Percentiles rank a stretch among this genome's conserved stretches.
Evolutionary conservation across 2,797 vertebrate species (phyloP).

Genomic region (Lates japonicus): DNA sequence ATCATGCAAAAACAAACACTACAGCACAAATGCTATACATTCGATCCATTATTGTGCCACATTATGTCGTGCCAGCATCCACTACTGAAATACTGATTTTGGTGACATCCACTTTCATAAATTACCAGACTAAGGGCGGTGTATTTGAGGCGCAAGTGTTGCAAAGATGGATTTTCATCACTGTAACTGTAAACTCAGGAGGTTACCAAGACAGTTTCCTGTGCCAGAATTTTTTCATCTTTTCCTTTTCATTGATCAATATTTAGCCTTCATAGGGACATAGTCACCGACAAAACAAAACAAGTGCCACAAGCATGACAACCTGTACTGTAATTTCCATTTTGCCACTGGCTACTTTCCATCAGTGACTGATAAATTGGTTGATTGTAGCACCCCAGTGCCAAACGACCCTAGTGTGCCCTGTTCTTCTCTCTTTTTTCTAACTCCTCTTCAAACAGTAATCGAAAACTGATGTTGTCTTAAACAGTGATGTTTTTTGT

Average conservation of each 20-base stretch:
- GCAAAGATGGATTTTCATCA: constrained; percentile 33
- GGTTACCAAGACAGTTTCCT: constrained; percentile 61
- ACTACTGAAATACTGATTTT: constrained; percentile 38
- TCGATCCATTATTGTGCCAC: constrained; percentile 25
- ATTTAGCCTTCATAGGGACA: constrained; percentile 81
- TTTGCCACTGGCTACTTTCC: constrained; percentile 88
- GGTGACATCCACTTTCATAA: constrained; percentile 29
- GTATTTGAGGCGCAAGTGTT: constrained; percentile 16
- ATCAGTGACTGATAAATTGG: constrained; percentile 81
- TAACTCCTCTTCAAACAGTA: constrained; percentile 65
- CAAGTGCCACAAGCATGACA: constrained; percentile 87
- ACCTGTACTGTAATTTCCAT: constrained; percentile 87
- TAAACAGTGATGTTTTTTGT: constrained; percentile 63
- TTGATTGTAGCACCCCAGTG: constrained; percentile 79
- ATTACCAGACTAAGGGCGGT: constrained; percentile 13
- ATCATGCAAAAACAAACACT: constrained; percentile 41
- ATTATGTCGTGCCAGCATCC: constrained; percentile 33
- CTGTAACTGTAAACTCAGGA: constrained; percentile 57
- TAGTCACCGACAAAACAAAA: constrained; percentile 85
- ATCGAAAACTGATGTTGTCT: constrained; percentile 77
- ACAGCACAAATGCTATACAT: constrained; percentile 27
- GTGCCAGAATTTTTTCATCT: constrained; percentile 67
- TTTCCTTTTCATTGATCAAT: constrained; percentile 78
- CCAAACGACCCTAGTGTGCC: constrained; percentile 74
- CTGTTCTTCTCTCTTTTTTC: constrained; percentile 44